phyloP scores from a whole-genome alignment of 2,797 vertebrate species.

The Fistularia tabacaria region DNA sequence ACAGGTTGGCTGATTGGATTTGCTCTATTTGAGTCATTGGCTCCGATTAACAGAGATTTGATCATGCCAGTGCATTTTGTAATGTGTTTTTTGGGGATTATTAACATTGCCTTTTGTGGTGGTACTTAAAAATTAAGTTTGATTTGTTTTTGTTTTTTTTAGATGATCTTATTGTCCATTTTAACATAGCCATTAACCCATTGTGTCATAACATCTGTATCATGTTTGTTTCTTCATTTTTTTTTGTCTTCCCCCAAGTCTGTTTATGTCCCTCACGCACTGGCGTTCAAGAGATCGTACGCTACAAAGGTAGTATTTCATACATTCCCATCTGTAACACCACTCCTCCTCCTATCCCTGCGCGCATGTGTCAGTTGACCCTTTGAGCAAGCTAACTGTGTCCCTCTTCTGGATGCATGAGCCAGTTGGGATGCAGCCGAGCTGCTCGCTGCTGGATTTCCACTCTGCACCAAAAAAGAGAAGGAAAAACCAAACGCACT shows the following conservation, averaged over 20 bases:
- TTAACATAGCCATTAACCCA: slow-evolving; percentile 73
- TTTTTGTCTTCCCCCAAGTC: slow-evolving; percentile 84
- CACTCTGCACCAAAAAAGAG: slow-evolving; percentile 1
- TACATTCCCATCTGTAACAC: slow-evolving; percentile 63
- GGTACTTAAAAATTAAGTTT: slow-evolving; percentile 20
- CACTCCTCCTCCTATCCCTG: slow-evolving; percentile 8
- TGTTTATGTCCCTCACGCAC: slow-evolving; percentile 95
- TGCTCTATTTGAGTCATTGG: too few relatives aligned
- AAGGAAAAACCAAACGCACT: background rate
- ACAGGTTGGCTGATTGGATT: too few relatives aligned
- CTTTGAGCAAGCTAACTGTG: slow-evolving; percentile 74
- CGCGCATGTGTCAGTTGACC: slow-evolving; percentile 75
- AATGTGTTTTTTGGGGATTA: slow-evolving; percentile 8
- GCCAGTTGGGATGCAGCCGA: slow-evolving; percentile 19
- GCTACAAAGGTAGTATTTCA: slow-evolving; percentile 94
- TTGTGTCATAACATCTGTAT: slow-evolving; percentile 82
- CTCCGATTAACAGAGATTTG: too few relatives aligned
- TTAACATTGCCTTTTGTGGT: slow-evolving; percentile 60
- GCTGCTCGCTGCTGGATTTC: slow-evolving; percentile 50
- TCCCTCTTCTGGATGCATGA: slow-evolving; percentile 70
- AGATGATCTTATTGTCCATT: slow-evolving; percentile 62
- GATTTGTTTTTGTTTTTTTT: slow-evolving; percentile 55
- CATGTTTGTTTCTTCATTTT: slow-evolving; percentile 73
- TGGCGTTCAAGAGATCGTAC: slow-evolving; percentile 97
- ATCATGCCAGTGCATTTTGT: too few relatives aligned